These are phyloP conservation scores for Reinhardtius hippoglossoides DNA, from an alignment of 2,113 vertebrate species.

Conservation along the genomic window DNA sequence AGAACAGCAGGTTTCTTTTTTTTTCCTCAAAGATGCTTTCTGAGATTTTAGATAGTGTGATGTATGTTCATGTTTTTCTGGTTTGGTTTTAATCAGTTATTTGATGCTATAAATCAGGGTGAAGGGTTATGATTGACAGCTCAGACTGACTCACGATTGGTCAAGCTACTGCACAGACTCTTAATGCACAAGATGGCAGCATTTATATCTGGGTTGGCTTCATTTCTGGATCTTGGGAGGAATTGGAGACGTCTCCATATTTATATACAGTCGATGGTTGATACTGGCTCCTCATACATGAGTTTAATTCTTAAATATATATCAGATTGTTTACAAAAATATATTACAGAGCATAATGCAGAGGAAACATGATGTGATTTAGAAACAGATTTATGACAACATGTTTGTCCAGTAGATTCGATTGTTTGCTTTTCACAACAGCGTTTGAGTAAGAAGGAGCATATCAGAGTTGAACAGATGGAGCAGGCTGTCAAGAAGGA, in stretches of 20 bases:
- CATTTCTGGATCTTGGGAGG: no score
- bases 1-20: background rate
- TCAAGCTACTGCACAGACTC: no score
- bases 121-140: no score
- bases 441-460: slow-evolving; percentile 5
- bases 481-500: slow-evolving; percentile 14
- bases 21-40: background rate
- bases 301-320: background rate
- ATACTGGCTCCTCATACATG: background rate
- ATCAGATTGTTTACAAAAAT: background rate
- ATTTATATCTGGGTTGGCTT: background rate
- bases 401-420: background rate
- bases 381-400: background rate
- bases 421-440: slow-evolving; percentile 1
- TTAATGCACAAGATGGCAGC: background rate
- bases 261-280: background rate
- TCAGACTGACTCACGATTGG: no score
- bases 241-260: background rate
- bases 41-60: background rate
- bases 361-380: background rate
- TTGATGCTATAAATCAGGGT: no score
- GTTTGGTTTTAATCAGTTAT: no score
- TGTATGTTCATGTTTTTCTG: background rate
- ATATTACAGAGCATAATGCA: background rate
- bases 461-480: slow-evolving; percentile 14